A percentile compares a stretch with the other conserved stretches of the same genome.
Evolutionary conservation across 2,797 vertebrate species (phyloP).

Genomic region (Tolypeutes matacus): DNA sequence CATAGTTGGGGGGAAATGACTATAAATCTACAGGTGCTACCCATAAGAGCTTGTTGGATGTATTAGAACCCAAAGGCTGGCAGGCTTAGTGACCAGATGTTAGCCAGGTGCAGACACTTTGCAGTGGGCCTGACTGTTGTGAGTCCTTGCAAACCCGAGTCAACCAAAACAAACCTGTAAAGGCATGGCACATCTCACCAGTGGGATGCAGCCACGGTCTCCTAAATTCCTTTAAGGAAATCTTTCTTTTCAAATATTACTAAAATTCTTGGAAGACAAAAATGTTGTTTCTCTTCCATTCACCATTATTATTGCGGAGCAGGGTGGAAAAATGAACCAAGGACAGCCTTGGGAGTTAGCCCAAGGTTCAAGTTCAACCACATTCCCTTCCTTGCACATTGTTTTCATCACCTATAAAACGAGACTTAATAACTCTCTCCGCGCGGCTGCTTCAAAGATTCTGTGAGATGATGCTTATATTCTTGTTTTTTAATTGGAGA

Average conservation of each 20-base stretch:
- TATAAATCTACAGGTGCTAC: not conserved
- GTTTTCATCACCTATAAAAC: not conserved
- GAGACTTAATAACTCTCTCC: not conserved
- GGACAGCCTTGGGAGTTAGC: not conserved
- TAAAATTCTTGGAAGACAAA: not conserved
- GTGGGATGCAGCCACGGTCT: not conserved
- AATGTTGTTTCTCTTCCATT: not conserved
- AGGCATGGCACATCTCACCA: not conserved
- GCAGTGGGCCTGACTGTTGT: rapidly evolving
- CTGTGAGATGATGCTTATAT: not conserved
- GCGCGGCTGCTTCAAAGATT: not conserved
- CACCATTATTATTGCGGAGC: not conserved
- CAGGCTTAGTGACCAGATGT: slow-evolving; percentile 37
- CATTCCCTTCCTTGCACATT: not conserved
- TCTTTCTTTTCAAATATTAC: not conserved
- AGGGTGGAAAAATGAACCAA: rapidly evolving
- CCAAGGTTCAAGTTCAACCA: not conserved
- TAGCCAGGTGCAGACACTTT: not conserved
- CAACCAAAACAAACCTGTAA: not conserved
- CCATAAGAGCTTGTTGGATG: slow-evolving; percentile 4
- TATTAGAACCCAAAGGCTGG: slow-evolving; percentile 58
- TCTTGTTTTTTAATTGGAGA: no score
- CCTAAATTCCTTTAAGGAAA: not conserved
- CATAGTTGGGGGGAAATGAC: not conserved
- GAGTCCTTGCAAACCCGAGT: not conserved